phyloP scores from a whole-genome alignment of 2,797 vertebrate genomes.

The Meriones psammophilus region DNA sequence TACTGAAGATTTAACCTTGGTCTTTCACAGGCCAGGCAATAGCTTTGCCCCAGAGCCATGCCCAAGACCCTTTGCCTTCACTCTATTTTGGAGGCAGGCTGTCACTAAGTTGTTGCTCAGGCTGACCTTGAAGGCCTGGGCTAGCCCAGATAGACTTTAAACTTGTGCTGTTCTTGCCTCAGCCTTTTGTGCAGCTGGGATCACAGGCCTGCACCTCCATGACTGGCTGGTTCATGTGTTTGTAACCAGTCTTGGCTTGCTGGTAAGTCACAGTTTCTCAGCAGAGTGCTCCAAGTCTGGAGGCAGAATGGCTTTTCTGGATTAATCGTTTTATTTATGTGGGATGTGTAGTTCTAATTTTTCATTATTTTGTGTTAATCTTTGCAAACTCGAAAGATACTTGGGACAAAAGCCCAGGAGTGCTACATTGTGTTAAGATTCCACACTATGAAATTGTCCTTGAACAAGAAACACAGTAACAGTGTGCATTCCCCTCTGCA shows the following conservation, averaged over 20 bases:
- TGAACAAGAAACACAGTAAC: background rate
- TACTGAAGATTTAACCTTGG: background rate
- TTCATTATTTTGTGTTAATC: background rate
- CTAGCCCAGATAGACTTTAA: background rate
- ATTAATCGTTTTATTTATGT: background rate
- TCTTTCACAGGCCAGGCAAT: background rate
- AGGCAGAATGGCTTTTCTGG: background rate
- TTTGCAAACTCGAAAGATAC: slow-evolving; percentile 34
- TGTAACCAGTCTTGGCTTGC: background rate
- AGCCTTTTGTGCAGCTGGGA: background rate
- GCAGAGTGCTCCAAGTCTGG: background rate
- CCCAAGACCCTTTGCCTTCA: background rate
- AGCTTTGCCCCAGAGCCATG: background rate
- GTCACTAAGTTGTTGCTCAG: background rate
- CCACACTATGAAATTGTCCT: background rate
- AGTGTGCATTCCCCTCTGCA: background rate
- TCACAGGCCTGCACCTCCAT: background rate
- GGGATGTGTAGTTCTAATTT: slow-evolving; percentile 21
- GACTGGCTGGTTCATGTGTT: background rate
- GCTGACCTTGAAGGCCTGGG: background rate
- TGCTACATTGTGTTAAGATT: background rate
- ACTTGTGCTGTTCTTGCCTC: background rate
- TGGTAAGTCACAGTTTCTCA: background rate
- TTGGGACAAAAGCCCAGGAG: background rate
- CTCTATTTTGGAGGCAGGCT: background rate